Evolutionary conservation across 2,113 vertebrate genomes (phyloP), one percentile per base, ranked within the genome.

Genomic region (Hemibagrus wyckioides): DNA sequence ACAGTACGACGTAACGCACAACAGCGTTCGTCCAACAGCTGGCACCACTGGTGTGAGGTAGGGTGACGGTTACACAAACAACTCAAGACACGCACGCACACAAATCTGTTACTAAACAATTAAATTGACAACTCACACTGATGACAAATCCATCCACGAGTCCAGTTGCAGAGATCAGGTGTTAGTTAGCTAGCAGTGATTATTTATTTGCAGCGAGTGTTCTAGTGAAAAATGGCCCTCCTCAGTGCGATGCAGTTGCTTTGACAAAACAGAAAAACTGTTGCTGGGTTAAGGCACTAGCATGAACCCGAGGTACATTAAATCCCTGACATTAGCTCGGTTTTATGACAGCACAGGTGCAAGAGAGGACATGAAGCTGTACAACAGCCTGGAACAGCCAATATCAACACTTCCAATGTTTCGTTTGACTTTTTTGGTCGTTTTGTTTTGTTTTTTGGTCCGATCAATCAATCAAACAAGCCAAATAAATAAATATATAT

Each of bases 251-350:
- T 91, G 88, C 89, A 28, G 56, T 28, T 88, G 93, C 91, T 92
- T 86, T 88, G 92, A 93, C 92, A 17, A 91, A 88, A 90, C 88
- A 89, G 90, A 93, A 84, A 93, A 94, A 94, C 94, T 94, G 93
- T 93, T 93, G 94, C 94, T 92, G 91, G 92, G 93, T 94, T 96
- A 96, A 96, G 95, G 95, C 95, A 96, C 95, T 96, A 94, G 91
- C 93, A 95, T 95, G 94, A 95, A 96, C 95, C 95, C 94, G 95
- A 96, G 95, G 95, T 96, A 96, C 94, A 95, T 92, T 91, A 93
- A 94, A 95, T 96, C 95, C 95, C 95, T 95, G 95, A 96, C 95
- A 94, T 95, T 96, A 93, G 90, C 93, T 95, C 93, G 94, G 93
- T 93, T 93, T 93, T 92, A 92, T 90, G 85, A 95, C 94, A 92